Evolutionary conservation across 2,113 vertebrate species (phyloP).

Genomic region (Aphyosemion australe): DNA sequence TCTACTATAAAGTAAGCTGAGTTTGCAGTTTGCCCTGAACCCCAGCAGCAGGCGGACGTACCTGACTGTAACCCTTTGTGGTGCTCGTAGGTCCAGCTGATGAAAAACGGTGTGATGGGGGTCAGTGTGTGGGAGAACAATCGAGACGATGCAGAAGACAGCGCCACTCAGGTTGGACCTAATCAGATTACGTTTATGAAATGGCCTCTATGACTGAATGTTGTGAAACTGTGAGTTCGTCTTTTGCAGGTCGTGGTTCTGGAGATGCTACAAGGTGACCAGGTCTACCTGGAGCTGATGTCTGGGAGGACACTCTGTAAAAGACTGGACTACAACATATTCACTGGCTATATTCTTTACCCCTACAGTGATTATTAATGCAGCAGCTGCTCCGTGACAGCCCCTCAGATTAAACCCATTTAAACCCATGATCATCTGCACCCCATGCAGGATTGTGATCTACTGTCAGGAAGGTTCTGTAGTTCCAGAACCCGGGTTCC

Average conservation of each 20-base stretch:
- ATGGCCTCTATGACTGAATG: not conserved
- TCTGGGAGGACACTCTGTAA: conserved; percentile 69
- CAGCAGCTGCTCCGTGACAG: not conserved
- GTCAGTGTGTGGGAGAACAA: conserved; percentile 74
- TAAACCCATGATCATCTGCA: no score
- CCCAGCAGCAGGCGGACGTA: no score
- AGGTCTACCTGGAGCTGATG: conserved; percentile 71
- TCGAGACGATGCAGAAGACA: conserved; percentile 74
- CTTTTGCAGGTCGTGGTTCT: conserved; percentile 57
- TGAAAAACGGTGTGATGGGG: conserved; percentile 40
- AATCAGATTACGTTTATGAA: no score
- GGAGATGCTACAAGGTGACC: conserved; percentile 59
- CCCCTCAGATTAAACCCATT: no score
- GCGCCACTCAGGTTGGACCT: conserved; percentile 57
- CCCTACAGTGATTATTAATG: conserved; percentile 20
- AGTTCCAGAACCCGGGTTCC: no score
- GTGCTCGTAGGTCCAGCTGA: conserved; percentile 58
- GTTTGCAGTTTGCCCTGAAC: not conserved
- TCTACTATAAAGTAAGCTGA: conserved; percentile 67
- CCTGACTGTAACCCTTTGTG: not conserved
- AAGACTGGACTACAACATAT: conserved; percentile 52
- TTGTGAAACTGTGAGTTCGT: not conserved
- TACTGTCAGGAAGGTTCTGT: no score
- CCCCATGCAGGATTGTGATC: no score
- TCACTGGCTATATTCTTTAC: conserved; percentile 77